A percentile compares a stretch with the other conserved stretches of the same genome.
Evolutionary conservation across 2,888 invertebrate genomes (phyloP).

Genomic region (Aspidapion aeneum): DNA sequence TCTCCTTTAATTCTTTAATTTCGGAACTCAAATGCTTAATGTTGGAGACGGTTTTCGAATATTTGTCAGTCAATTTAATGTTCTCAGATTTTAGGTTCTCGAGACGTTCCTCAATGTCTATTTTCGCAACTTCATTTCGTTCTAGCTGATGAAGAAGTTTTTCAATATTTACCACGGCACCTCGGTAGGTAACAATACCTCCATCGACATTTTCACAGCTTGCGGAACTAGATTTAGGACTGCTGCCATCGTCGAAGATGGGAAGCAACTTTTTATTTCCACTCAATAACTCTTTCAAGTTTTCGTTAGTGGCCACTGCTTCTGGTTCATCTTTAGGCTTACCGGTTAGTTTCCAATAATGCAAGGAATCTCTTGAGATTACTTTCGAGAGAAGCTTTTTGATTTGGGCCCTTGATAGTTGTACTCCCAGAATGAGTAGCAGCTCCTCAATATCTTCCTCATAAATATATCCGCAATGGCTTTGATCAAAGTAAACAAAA

Average conservation of each 20-base stretch:
- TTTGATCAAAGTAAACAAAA: conserved; percentile 90
- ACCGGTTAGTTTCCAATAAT: conserved; percentile 61
- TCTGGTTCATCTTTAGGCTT: conserved; percentile 54
- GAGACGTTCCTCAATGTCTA: conserved; percentile 70
- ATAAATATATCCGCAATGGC: conserved; percentile 83
- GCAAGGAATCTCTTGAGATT: conserved; percentile 71
- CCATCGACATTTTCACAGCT: conserved; percentile 9
- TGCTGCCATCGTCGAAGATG: conserved; percentile 52
- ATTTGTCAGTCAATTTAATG: conserved; percentile 54
- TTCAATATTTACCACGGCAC: conserved; percentile 75
- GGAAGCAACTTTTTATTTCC: conserved; percentile 63
- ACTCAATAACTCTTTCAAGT: conserved; percentile 25
- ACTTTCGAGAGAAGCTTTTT: conserved; percentile 78
- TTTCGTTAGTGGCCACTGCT: conserved; percentile 51
- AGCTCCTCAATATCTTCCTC: conserved; percentile 91
- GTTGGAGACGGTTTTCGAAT: conserved; percentile 53
- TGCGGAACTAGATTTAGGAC: not conserved
- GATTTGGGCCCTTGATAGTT: conserved; percentile 81
- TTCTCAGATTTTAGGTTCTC: conserved; percentile 58
- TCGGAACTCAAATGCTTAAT: conserved; percentile 60
- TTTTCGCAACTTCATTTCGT: conserved; percentile 68
- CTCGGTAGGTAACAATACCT: conserved; percentile 74
- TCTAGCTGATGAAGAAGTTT: conserved; percentile 74
- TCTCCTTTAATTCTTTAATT: conserved; percentile 58
- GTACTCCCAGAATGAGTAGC: conserved; percentile 80